phyloP scores from a whole-genome alignment of 2,113 vertebrate species.

The Ailurus styani region DNA sequence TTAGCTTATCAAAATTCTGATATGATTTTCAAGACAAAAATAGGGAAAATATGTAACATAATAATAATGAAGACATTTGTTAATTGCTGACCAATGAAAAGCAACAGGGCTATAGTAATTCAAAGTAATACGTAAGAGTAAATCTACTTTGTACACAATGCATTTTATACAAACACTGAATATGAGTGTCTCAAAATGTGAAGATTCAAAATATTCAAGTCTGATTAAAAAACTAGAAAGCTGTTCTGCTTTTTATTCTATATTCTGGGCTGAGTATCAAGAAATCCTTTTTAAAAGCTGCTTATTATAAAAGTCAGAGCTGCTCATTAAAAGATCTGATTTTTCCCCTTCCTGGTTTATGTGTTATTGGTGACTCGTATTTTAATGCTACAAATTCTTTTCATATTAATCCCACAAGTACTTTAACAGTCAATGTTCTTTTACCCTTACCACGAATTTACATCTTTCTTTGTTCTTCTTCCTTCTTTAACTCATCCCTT shows the following conservation, averaged over 20 bases:
- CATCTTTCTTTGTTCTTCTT: background rate
- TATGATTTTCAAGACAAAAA: background rate
- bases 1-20: background rate
- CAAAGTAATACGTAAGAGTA: background rate
- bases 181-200: background rate
- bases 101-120: background rate
- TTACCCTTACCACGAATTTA: background rate
- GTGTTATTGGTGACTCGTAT: background rate
- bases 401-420: background rate
- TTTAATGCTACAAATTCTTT: background rate
- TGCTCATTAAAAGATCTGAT: background rate
- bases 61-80: background rate
- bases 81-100: background rate
- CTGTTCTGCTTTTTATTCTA: background rate
- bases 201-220: background rate
- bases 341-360: background rate
- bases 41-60: background rate
- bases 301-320: background rate
- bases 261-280: background rate
- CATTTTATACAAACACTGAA: background rate
- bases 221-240: background rate
- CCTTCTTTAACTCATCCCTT: background rate
- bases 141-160: background rate
- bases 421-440: background rate
- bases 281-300: background rate